These are phyloP conservation scores for Xerus rutilus DNA, from an alignment of 2,797 vertebrate species.

Conservation along the genomic window DNA sequence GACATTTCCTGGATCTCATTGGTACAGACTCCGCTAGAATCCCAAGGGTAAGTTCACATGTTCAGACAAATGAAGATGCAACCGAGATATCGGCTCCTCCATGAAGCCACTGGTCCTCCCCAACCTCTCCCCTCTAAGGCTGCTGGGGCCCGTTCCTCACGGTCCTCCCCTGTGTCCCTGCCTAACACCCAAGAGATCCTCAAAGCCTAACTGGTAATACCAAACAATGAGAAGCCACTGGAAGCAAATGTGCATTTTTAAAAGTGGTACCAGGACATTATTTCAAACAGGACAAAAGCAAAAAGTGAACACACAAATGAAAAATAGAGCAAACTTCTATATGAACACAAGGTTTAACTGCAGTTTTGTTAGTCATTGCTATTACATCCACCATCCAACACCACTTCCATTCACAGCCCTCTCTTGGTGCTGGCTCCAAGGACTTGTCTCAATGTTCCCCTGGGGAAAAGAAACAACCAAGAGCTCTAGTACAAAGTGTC, in stretches of 20 bases:
- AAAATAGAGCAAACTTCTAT: not conserved
- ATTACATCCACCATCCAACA: accelerated
- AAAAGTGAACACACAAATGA: not conserved
- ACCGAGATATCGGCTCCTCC: not conserved
- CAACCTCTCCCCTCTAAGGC: not conserved
- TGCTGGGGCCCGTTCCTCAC: not conserved
- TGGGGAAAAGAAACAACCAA: not conserved
- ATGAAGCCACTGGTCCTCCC: not conserved
- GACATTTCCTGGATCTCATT: not conserved
- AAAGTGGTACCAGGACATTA: not conserved
- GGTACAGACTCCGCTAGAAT: not conserved
- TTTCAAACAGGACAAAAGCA: not conserved
- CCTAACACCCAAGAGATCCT: not conserved
- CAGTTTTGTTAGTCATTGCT: accelerated
- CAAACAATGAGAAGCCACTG: no score
- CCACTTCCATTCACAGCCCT: accelerated
- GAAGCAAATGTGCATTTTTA: no score
- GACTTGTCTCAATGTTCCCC: not conserved
- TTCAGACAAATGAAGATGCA: not conserved
- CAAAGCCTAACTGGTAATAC: no score
- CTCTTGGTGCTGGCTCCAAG: accelerated
- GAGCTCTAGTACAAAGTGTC: accelerated
- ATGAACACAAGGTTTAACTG: accelerated
- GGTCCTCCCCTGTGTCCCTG: accelerated
- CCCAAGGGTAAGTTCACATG: not conserved